Evolutionary conservation across 2,113 vertebrate species (phyloP).

Genomic region (Oceanites oceanicus): DNA sequence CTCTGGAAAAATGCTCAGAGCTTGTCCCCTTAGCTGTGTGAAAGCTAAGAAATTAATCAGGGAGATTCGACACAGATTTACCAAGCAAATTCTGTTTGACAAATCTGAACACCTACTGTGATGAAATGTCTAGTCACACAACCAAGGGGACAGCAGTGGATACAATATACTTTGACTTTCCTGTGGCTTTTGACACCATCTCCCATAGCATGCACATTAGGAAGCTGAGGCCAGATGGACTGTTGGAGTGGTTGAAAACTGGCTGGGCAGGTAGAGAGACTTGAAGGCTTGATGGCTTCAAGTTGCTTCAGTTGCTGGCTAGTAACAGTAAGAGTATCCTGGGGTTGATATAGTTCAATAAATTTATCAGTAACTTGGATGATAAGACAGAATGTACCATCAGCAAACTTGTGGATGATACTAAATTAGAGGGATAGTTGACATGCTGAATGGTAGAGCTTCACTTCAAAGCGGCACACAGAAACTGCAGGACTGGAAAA

Average conservation of each 20-base stretch:
- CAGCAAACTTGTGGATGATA: neutral
- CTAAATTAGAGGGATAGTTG: neutral
- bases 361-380: neutral
- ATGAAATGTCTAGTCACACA: neutral
- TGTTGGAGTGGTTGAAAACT: neutral
- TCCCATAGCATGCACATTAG: fast-evolving
- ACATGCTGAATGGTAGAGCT: neutral
- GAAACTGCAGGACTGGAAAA: neutral
- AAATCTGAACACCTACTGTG: neutral
- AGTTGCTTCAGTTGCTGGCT: neutral
- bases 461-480: neutral
- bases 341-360: neutral
- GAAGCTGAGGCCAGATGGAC: neutral
- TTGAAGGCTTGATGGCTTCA: neutral
- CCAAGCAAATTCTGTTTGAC: neutral
- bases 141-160: neutral
- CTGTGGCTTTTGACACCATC: neutral
- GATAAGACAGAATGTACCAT: neutral
- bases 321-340: neutral
- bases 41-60: neutral
- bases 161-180: neutral
- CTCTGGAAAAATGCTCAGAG: neutral
- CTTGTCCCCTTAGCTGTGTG: neutral
- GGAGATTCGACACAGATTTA: neutral
- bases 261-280: neutral